phyloP scores from a whole-genome alignment of 2,888 invertebrate genomes.

The Mesorhabditis sp. region DNA sequence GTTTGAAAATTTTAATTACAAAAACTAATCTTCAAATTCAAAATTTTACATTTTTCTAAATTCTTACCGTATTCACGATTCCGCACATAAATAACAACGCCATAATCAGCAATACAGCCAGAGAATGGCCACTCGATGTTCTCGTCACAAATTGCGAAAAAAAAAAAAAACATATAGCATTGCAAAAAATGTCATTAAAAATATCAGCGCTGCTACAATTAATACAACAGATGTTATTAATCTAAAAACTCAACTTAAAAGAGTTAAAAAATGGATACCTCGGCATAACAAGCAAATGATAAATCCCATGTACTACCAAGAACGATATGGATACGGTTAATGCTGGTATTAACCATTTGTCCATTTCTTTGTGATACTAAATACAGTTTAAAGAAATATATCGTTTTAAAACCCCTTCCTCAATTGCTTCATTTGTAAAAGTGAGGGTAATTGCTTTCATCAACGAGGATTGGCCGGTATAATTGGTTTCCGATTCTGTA shows the following conservation, averaged over 20 bases:
- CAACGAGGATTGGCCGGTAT: conserved; percentile 19
- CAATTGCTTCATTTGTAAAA: conserved; percentile 36
- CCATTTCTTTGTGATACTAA: conserved; percentile 51
- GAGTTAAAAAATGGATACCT: conserved; percentile 11
- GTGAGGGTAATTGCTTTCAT: conserved; percentile 29
- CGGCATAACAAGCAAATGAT: conserved; percentile 46
- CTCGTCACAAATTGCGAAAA: conserved; percentile 56
- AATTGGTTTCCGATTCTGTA: background rate
- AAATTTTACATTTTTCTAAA: background rate
- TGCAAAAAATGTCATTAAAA: conserved; percentile 51
- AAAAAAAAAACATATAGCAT: conserved; percentile 56
- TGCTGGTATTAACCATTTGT: conserved; percentile 56
- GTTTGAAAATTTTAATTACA: conserved; percentile 5
- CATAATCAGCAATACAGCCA: conserved; percentile 50
- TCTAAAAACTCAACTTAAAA: conserved; percentile 18
- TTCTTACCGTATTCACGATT: conserved; percentile 52
- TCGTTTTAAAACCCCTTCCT: conserved; percentile 25
- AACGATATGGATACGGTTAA: conserved; percentile 53
- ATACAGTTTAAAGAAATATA: conserved; percentile 1
- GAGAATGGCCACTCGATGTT: conserved; percentile 51
- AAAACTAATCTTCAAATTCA: too few relatives aligned
- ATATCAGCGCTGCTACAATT: conserved; percentile 41
- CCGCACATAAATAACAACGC: conserved; percentile 51
- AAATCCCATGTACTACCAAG: conserved; percentile 51
- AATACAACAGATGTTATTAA: conserved; percentile 45